Conservation (phyloP, 2,113 vertebrate genomes). For the Trogon melanurus region DNA sequence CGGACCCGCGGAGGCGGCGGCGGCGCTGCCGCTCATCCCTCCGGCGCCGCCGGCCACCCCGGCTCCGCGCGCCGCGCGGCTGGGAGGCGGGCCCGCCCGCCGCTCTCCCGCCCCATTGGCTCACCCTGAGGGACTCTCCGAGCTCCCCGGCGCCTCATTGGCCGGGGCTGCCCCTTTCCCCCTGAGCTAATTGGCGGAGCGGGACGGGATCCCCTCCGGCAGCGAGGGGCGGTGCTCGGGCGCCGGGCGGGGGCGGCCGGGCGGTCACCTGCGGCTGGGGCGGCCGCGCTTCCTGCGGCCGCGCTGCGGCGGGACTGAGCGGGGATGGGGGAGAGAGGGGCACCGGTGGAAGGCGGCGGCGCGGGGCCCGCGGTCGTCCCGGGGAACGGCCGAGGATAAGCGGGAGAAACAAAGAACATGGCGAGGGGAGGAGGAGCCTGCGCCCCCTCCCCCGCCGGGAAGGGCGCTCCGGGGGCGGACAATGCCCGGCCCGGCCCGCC, state of each 20-base stretch:
- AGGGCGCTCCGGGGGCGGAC: not conserved
- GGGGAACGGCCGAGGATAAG: not conserved
- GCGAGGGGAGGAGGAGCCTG: constrained; percentile 53
- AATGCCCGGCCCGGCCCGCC: not conserved
- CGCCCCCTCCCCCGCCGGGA: not conserved
- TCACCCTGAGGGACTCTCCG: not conserved
- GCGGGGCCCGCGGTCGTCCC: not conserved
- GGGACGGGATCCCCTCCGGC: constrained; percentile 10
- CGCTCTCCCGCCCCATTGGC: constrained; percentile 46
- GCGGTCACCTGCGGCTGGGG: not conserved
- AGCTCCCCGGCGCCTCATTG: constrained; percentile 42
- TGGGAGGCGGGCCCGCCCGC: not conserved
- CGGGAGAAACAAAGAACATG: constrained; percentile 67
- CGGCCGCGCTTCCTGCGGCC: not conserved
- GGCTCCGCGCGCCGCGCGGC: not conserved
- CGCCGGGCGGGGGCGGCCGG: not conserved
- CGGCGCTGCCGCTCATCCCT: too few species aligned
- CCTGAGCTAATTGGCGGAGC: constrained; percentile 60
- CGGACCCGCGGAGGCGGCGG: too few species aligned
- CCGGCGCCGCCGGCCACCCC: not conserved
- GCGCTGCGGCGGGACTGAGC: not conserved
- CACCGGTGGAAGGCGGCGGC: not conserved
- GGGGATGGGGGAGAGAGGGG: too few species aligned
- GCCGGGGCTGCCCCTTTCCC: not conserved
- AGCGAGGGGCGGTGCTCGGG: not conserved